phyloP scores from a whole-genome alignment of 2,888 invertebrate species.

The Hololepta plana region DNA sequence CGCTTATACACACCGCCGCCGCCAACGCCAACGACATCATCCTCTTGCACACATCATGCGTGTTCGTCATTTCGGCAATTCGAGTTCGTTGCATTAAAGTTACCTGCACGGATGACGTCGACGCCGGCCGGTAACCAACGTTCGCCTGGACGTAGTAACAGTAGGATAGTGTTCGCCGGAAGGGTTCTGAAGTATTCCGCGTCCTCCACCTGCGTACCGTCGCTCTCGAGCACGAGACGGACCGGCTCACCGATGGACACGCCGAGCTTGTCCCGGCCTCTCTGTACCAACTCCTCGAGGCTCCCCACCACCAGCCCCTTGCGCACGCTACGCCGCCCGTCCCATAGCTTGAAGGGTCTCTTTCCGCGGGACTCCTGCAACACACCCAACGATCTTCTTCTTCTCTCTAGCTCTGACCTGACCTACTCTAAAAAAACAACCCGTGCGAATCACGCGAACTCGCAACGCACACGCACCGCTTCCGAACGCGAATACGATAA shows the following conservation, averaged over 20 bases:
- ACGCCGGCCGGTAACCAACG: constrained; percentile 88
- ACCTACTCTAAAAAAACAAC: no score
- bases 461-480: no score
- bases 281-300: constrained; percentile 56
- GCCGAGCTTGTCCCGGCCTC: constrained; percentile 76
- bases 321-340: constrained; percentile 83
- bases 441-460: no score
- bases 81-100: no score
- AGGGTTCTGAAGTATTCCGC: constrained; percentile 90
- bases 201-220: constrained; percentile 94
- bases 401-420: constrained; percentile 15
- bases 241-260: constrained; percentile 75
- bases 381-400: constrained; percentile 20
- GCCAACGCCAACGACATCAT: no score
- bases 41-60: no score
- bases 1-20: no score
- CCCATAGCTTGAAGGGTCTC: constrained; percentile 95
- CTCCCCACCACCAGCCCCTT: constrained; percentile 85
- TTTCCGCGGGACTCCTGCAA: constrained; percentile 84
- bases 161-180: constrained; percentile 77
- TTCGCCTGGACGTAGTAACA: constrained; percentile 77
- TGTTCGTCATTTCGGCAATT: no score
- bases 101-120: constrained; percentile 89
- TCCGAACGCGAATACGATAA: no score
- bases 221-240: constrained; percentile 80